phyloP scores from a whole-genome alignment of 35 echinoderm and acorn worm genomes.

The Amphiura filiformis region DNA sequence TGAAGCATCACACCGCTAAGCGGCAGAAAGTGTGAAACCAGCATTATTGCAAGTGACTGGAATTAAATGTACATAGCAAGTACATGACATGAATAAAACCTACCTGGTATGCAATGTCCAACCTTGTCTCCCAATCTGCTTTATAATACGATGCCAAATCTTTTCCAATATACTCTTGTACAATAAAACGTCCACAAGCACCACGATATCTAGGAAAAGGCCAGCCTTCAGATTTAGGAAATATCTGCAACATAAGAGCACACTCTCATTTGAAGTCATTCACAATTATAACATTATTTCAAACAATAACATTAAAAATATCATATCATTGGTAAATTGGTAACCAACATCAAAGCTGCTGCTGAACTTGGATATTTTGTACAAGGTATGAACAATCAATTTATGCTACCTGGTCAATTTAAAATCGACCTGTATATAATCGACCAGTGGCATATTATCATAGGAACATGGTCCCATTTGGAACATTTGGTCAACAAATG shows the following conservation, averaged over 20 bases:
- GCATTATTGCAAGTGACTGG: too few relatives aligned
- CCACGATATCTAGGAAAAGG: conserved; percentile 85
- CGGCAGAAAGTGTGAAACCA: too few relatives aligned
- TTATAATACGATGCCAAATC: conserved; percentile 50
- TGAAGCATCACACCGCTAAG: too few relatives aligned
- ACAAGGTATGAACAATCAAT: too few relatives aligned
- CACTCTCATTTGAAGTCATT: not conserved
- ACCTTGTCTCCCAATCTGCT: conserved; percentile 42
- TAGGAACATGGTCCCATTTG: too few relatives aligned
- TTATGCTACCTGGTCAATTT: too few relatives aligned
- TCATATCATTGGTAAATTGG: not conserved
- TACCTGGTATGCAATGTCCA: conserved; percentile 75
- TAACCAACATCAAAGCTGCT: not conserved
- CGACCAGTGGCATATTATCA: too few relatives aligned
- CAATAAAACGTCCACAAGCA: conserved; percentile 81
- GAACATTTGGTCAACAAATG: too few relatives aligned
- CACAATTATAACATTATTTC: not conserved
- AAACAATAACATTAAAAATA: not conserved
- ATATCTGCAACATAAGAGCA: conserved; percentile 47
- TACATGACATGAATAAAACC: too few relatives aligned
- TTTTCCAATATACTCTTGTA: conserved; percentile 73
- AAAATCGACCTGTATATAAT: too few relatives aligned
- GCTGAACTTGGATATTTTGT: not conserved
- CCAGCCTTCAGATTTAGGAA: conserved; percentile 78
- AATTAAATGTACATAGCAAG: too few relatives aligned